Evolutionary conservation across 2,888 invertebrate genomes (phyloP).

Genomic region (Cactoblastis cactorum): DNA sequence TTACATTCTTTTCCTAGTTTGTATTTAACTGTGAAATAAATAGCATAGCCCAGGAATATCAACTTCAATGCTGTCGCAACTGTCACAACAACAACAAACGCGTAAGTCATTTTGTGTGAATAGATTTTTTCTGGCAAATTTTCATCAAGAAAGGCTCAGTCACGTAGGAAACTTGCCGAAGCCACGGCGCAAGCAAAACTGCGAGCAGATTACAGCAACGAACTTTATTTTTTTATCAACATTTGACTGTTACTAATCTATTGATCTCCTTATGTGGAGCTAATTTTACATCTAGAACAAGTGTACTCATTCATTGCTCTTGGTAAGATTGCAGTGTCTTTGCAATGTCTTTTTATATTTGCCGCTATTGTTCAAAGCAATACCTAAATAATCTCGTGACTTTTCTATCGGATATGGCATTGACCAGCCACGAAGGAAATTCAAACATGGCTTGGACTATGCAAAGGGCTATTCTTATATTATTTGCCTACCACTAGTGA

Average conservation of each 20-base stretch:
- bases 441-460: background rate
- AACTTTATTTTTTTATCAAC: slow-evolving; percentile 56
- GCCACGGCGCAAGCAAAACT: slow-evolving; percentile 37
- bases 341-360: slow-evolving; percentile 1
- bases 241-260: slow-evolving; percentile 34
- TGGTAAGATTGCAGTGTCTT: slow-evolving; percentile 16
- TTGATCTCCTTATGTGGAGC: slow-evolving; percentile 32
- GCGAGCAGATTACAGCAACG: slow-evolving; percentile 41
- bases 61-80: slow-evolving; percentile 63
- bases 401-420: too few relatives aligned
- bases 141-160: slow-evolving; percentile 12
- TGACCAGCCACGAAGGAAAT: slow-evolving; percentile 1
- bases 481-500: too few relatives aligned
- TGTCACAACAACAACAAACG: slow-evolving; percentile 65
- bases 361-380: background rate
- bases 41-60: slow-evolving; percentile 62
- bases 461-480: background rate
- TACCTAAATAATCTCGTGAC: slow-evolving; percentile 2
- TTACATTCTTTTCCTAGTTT: slow-evolving; percentile 27
- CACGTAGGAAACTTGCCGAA: slow-evolving; percentile 14
- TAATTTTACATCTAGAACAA: background rate
- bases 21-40: slow-evolving; percentile 58
- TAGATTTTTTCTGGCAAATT: slow-evolving; percentile 8
- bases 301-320: background rate
- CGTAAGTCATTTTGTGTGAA: slow-evolving; percentile 40